Evolutionary conservation across 2,113 vertebrate genomes (phyloP).

Genomic region (Campylomormyrus numenius): DNA sequence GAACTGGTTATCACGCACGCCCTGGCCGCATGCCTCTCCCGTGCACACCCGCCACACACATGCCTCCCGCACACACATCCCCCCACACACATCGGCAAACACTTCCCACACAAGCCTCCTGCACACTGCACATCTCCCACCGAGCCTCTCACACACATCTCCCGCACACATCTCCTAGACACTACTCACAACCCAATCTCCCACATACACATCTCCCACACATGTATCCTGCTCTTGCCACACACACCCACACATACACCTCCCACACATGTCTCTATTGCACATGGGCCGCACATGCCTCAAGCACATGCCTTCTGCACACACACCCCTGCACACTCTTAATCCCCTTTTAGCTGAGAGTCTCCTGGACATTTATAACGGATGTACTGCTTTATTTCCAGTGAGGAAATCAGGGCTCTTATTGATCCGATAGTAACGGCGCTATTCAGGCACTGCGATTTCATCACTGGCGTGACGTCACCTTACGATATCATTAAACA

Average conservation of each 20-base stretch:
- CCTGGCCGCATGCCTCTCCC: background rate
- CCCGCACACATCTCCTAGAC: background rate
- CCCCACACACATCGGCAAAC: too few relatives aligned
- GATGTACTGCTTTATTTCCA: slow-evolving; percentile 25
- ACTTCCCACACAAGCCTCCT: background rate
- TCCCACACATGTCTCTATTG: background rate
- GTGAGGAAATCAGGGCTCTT: slow-evolving; percentile 17
- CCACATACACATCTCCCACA: background rate
- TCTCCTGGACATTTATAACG: slow-evolving; percentile 10
- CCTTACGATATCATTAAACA: background rate
- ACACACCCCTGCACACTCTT: background rate
- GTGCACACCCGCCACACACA: background rate
- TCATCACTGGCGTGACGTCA: background rate
- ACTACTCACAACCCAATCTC: background rate
- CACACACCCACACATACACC: background rate
- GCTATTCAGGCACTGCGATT: background rate
- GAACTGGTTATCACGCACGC: background rate
- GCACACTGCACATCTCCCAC: background rate
- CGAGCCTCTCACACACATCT: background rate
- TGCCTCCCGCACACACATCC: too few relatives aligned
- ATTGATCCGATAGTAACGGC: slow-evolving; percentile 23
- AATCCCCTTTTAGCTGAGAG: slow-evolving; percentile 1
- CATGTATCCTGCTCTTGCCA: background rate
- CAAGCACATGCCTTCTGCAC: background rate
- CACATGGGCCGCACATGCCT: background rate